Evolutionary conservation across 1,140 invertebrate species (phyloP).

Genomic region (Psilanteris sp.): DNA sequence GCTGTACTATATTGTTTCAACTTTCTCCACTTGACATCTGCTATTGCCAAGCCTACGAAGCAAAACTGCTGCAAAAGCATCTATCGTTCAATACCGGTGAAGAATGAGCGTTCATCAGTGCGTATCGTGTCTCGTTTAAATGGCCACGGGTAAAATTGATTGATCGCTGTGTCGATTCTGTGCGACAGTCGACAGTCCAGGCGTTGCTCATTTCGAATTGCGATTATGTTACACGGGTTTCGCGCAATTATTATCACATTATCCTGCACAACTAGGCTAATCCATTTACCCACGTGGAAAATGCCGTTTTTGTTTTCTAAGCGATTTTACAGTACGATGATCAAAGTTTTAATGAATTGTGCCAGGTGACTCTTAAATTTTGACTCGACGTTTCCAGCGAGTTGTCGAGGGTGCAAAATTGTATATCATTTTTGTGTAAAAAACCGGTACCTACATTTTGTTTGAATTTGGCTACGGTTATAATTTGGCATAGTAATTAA

Average conservation of each 20-base stretch:
- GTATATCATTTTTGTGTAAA: too few species aligned
- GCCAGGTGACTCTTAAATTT: conserved; percentile 26
- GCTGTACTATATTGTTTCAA: conserved; percentile 40
- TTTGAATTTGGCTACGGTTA: too few species aligned
- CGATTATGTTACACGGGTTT: conserved; percentile 30
- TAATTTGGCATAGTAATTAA: too few species aligned
- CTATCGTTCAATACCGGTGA: conserved; percentile 41
- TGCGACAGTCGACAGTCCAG: conserved; percentile 13
- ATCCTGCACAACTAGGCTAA: conserved; percentile 29
- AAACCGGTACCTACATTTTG: too few species aligned
- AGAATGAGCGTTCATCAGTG: conserved; percentile 53
- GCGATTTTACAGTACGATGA: conserved; percentile 21
- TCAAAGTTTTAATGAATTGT: conserved; percentile 38
- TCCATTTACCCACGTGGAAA: conserved; percentile 14
- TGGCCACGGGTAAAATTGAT: conserved; percentile 46
- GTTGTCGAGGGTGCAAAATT: neutral
- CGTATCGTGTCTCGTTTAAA: conserved; percentile 48
- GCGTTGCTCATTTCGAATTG: conserved; percentile 23
- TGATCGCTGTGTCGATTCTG: conserved; percentile 42
- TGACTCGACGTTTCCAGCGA: conserved; percentile 11
- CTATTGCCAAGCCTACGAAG: conserved; percentile 41
- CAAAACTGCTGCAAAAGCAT: conserved; percentile 39
- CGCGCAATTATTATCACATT: conserved; percentile 36
- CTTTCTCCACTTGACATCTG: conserved; percentile 47
- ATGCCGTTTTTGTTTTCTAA: conserved; percentile 28